These are phyloP conservation scores for Sarcophaga caerulescens DNA, from an alignment of 2,888 invertebrate genomes.

Conservation along the genomic window DNA sequence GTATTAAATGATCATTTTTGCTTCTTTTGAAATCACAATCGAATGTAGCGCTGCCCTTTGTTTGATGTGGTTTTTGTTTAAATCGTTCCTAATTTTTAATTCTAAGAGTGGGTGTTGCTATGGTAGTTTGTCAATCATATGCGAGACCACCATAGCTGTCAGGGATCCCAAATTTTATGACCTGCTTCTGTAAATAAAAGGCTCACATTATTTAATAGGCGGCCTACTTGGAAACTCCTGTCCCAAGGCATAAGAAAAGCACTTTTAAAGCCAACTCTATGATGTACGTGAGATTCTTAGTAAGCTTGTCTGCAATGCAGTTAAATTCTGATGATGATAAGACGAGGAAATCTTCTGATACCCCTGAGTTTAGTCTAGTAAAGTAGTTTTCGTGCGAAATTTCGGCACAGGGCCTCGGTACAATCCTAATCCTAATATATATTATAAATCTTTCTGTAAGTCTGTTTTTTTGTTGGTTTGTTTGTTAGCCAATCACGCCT, in stretches of 20 bases:
- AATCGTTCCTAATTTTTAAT: conserved; percentile 45
- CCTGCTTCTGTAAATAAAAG: conserved; percentile 32
- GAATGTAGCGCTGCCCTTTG: conserved; percentile 16
- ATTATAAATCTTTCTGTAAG: too few species aligned
- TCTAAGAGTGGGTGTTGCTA: conserved; percentile 58
- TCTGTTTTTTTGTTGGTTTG: too few species aligned
- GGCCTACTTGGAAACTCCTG: conserved; percentile 29
- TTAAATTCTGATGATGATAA: too few species aligned
- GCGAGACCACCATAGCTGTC: conserved; percentile 46
- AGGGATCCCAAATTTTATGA: neutral
- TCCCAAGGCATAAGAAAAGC: too few species aligned
- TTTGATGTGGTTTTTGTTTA: conserved; percentile 31
- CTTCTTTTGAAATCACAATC: conserved; percentile 34
- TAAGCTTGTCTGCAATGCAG: neutral
- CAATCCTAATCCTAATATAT: too few species aligned
- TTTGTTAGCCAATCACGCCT: too few species aligned
- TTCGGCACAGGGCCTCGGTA: too few species aligned
- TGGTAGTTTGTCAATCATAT: conserved; percentile 66
- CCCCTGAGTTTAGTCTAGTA: too few species aligned
- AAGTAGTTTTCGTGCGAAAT: too few species aligned
- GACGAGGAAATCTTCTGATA: too few species aligned
- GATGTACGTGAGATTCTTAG: neutral
- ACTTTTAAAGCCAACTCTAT: too few species aligned
- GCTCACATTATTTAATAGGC: conserved; percentile 18
- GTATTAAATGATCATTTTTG: conserved; percentile 34